Conservation (phyloP, 2,888 invertebrate genomes). For the Phyllotreta cruciferae region DNA sequence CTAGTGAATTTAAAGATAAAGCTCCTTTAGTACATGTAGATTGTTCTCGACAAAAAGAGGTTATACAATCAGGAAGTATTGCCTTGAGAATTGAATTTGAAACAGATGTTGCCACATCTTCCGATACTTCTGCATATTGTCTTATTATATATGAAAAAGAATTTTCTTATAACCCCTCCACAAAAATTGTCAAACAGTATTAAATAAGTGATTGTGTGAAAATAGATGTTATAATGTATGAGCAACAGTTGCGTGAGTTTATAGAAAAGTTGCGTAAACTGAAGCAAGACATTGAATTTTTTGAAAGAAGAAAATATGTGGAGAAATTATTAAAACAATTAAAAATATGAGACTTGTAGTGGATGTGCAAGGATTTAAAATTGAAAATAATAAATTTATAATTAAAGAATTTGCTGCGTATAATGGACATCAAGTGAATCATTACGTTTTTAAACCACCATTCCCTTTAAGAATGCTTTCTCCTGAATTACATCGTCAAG, state of each 20-base stretch:
- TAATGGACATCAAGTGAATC: constrained; percentile 10
- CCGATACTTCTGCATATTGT: constrained; percentile 9
- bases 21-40: constrained; percentile 2
- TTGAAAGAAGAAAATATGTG: background rate
- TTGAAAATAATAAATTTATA: constrained; percentile 27
- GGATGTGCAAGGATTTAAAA: constrained; percentile 20
- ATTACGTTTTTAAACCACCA: constrained; percentile 25
- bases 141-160: constrained; percentile 12
- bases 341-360: constrained; percentile 6
- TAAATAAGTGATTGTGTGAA: background rate
- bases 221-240: too few relatives aligned
- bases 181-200: constrained; percentile 10
- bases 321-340: background rate
- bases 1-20: background rate
- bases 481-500: constrained; percentile 8
- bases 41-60: constrained; percentile 2
- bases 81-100: constrained; percentile 9
- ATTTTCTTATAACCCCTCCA: constrained; percentile 1
- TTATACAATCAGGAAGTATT: constrained; percentile 1
- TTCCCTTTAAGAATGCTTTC: constrained; percentile 13
- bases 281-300: too few relatives aligned
- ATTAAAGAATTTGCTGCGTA: constrained; percentile 24
- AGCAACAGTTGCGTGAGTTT: too few relatives aligned
- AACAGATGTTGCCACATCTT: background rate
- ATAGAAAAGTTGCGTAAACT: too few relatives aligned